phyloP scores from a whole-genome alignment of 2,797 vertebrate genomes.

The Epinephelus coioides region DNA sequence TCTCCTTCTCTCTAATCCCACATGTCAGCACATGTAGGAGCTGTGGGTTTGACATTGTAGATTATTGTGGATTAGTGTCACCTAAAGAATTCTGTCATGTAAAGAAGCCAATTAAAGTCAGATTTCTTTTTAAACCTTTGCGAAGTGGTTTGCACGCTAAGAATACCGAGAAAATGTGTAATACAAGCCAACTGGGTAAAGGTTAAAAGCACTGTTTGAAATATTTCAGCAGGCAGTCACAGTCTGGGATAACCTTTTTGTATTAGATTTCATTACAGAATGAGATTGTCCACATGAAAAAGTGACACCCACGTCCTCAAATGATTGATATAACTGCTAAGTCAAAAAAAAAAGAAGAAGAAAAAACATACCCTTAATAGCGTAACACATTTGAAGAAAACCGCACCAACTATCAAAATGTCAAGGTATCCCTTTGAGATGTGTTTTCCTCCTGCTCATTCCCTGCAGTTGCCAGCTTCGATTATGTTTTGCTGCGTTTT shows the following conservation, averaged over 20 bases:
- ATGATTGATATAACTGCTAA: conserved; percentile 4
- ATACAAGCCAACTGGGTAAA: neutral
- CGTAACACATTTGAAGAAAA: conserved; percentile 21
- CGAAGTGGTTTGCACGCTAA: neutral
- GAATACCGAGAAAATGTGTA: neutral
- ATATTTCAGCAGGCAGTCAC: conserved; percentile 2
- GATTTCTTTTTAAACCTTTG: neutral
- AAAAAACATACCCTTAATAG: neutral
- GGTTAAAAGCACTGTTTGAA: neutral
- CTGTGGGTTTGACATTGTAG: conserved; percentile 1
- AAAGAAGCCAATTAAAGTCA: neutral
- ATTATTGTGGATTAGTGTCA: conserved; percentile 24
- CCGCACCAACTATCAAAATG: conserved; percentile 37
- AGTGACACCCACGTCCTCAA: neutral
- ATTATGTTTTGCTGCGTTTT: conserved; percentile 47
- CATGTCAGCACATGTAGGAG: conserved; percentile 3
- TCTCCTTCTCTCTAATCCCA: conserved; percentile 9
- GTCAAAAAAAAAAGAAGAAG: neutral
- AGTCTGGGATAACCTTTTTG: conserved; percentile 4
- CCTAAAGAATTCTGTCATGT: neutral
- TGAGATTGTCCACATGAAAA: neutral
- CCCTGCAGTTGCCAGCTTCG: conserved; percentile 39
- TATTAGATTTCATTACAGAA: conserved; percentile 2
- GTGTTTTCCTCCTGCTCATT: conserved; percentile 39
- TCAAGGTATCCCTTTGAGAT: conserved; percentile 48